phyloP scores from a whole-genome alignment of 2,113 vertebrate genomes.

The Eubucco bourcierii region DNA sequence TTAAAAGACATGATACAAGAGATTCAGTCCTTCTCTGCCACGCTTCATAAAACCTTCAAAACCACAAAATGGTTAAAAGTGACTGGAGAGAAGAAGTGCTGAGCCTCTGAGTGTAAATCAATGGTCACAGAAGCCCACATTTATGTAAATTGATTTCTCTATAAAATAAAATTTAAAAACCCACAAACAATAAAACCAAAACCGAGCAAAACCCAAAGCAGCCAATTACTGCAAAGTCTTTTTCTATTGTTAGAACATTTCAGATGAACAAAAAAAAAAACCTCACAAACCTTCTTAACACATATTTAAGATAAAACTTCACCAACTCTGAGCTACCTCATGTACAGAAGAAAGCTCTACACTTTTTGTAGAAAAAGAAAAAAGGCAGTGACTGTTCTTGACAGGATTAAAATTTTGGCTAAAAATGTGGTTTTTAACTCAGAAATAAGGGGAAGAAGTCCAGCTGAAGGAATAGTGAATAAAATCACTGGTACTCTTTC shows the following conservation, averaged over 20 bases:
- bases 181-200: no score
- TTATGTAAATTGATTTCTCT: background rate
- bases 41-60: background rate
- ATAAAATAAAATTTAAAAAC: background rate
- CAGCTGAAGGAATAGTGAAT: background rate
- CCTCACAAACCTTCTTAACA: background rate
- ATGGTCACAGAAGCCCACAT: background rate
- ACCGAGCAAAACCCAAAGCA: background rate
- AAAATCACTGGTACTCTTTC: background rate
- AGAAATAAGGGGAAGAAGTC: background rate
- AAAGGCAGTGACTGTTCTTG: background rate
- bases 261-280: background rate
- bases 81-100: background rate
- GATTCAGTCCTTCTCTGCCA: background rate
- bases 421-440: background rate
- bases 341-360: background rate
- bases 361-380: background rate
- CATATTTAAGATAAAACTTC: background rate
- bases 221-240: background rate
- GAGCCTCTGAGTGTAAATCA: background rate
- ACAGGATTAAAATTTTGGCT: background rate
- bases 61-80: background rate
- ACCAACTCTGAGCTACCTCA: background rate
- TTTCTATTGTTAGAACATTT: background rate
- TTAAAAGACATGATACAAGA: background rate